These are phyloP conservation scores for Cynopterus brachyotis DNA, from an alignment of 2,113 vertebrate species.

Conservation along the genomic window DNA sequence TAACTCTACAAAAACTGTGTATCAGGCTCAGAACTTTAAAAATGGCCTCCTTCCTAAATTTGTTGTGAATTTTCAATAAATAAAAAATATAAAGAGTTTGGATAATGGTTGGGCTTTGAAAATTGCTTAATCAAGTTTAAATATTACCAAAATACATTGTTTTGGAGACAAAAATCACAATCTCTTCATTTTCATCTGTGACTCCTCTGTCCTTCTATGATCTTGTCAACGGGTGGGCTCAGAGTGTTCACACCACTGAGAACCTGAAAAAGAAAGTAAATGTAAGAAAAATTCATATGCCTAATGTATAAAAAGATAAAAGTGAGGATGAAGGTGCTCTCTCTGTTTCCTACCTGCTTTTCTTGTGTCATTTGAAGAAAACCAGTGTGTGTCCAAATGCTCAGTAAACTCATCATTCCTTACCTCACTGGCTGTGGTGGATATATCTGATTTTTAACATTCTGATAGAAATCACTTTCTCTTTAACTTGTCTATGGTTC, in stretches of 20 bases:
- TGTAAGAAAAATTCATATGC: background rate
- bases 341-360: background rate
- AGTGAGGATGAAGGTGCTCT: fast-evolving
- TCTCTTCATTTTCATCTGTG: background rate
- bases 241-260: background rate
- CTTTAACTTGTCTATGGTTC: background rate
- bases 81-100: background rate
- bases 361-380: background rate
- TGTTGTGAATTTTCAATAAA: background rate
- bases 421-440: too few relatives aligned
- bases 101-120: background rate
- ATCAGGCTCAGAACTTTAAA: background rate
- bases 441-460: background rate
- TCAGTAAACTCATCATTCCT: background rate
- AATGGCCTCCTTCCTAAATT: background rate
- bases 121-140: background rate
- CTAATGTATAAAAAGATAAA: background rate
- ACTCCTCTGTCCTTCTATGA: background rate
- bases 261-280: background rate
- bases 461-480: background rate
- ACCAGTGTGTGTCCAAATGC: background rate
- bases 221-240: background rate
- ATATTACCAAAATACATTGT: background rate
- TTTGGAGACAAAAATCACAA: background rate
- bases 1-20: background rate